These are phyloP conservation scores for Antheraea mylitta DNA, from an alignment of 1,140 invertebrate species.

Conservation along the genomic window DNA sequence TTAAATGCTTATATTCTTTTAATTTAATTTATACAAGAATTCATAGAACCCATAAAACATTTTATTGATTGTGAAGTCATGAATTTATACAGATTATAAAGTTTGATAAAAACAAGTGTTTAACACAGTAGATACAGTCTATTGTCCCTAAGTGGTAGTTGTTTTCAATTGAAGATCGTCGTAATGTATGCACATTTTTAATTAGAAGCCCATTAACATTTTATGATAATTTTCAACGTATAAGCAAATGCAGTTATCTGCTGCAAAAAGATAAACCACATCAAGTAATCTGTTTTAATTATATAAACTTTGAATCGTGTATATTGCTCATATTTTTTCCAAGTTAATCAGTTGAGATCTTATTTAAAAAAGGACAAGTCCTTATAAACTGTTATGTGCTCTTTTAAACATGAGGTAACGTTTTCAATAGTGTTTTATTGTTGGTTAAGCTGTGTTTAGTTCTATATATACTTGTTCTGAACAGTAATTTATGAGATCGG, in stretches of 20 bases:
- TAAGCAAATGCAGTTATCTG: background rate
- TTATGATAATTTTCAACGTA: background rate
- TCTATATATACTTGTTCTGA: too few relatives aligned
- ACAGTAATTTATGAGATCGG: too few relatives aligned
- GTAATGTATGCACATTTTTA: slow-evolving; percentile 14
- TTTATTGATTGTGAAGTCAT: background rate
- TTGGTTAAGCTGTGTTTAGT: too few relatives aligned
- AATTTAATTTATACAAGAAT: background rate
- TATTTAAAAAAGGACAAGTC: too few relatives aligned
- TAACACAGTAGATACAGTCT: background rate
- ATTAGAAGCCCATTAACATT: slow-evolving; percentile 5
- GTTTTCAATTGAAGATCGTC: slow-evolving; percentile 3
- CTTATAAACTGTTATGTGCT: too few relatives aligned
- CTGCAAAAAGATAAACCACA: background rate
- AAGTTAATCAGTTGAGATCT: background rate
- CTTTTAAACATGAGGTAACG: too few relatives aligned
- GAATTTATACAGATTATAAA: background rate
- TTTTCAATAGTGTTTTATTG: too few relatives aligned
- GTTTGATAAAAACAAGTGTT: background rate
- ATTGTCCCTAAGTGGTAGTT: background rate
- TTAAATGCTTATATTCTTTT: background rate
- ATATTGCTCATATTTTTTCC: background rate
- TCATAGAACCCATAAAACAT: background rate
- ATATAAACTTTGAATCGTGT: background rate
- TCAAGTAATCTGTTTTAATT: background rate